phyloP scores from a whole-genome alignment of 2,888 invertebrate genomes.

The Amiota minor region DNA sequence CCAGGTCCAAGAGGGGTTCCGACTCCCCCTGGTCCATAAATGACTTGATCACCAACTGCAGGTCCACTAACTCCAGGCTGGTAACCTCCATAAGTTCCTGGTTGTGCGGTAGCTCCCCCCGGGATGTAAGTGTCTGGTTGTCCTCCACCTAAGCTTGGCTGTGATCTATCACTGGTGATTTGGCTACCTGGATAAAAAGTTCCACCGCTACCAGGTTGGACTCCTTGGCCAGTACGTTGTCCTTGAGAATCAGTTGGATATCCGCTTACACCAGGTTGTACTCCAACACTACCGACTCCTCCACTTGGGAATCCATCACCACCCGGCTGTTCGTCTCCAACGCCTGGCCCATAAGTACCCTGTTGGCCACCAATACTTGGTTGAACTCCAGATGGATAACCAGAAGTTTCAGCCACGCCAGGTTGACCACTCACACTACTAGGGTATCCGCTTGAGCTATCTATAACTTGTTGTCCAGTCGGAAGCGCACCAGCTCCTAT shows the following conservation, averaged over 20 bases:
- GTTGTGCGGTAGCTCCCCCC: not conserved
- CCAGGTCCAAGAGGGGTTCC: not conserved
- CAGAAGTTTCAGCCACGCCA: slow-evolving; percentile 28
- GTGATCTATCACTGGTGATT: slow-evolving; percentile 33
- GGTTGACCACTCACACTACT: slow-evolving; percentile 18
- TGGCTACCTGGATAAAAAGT: not conserved
- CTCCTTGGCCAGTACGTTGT: slow-evolving; percentile 30
- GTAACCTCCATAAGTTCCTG: not conserved
- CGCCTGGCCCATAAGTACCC: slow-evolving; percentile 9
- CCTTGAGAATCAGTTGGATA: not conserved
- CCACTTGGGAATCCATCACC: slow-evolving; percentile 35
- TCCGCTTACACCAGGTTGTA: slow-evolving; percentile 32
- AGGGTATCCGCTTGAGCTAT: too few species aligned
- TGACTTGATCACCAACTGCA: not conserved
- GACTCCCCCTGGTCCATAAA: not conserved
- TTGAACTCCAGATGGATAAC: slow-evolving; percentile 30
- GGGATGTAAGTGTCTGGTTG: slow-evolving; percentile 19
- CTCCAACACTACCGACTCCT: slow-evolving; percentile 27
- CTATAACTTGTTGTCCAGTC: slow-evolving; percentile 38
- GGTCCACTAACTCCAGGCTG: not conserved
- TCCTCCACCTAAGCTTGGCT: slow-evolving; percentile 29
- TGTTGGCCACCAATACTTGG: slow-evolving; percentile 29
- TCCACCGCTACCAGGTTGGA: slow-evolving; percentile 31
- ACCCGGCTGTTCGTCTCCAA: slow-evolving; percentile 29
- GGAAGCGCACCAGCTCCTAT: not conserved